Evolutionary conservation across 1,140 invertebrate genomes (phyloP).

Genomic region (Drosophila pseudoobscura): DNA sequence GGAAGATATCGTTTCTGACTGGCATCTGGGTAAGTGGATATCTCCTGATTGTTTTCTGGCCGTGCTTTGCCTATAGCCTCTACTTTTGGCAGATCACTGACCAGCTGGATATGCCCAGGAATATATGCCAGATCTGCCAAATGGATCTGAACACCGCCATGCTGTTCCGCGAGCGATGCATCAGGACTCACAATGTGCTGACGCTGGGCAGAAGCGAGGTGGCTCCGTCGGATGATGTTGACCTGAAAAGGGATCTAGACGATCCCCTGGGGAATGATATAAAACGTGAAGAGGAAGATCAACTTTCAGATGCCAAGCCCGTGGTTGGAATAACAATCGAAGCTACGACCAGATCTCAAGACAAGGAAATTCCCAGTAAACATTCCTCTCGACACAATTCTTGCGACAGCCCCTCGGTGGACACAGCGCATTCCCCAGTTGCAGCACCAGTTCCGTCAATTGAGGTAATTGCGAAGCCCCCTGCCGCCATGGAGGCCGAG

Average conservation of each 20-base stretch:
- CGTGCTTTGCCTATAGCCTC: neutral
- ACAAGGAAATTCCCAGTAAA: too few relatives aligned
- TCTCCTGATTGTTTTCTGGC: neutral
- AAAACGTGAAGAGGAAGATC: neutral
- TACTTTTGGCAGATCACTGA: conserved; percentile 20
- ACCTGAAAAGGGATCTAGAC: neutral
- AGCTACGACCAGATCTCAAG: too few relatives aligned
- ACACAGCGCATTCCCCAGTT: too few relatives aligned
- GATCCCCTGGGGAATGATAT: neutral
- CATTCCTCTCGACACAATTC: too few relatives aligned
- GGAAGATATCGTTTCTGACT: conserved; percentile 34
- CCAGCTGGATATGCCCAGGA: conserved; percentile 10
- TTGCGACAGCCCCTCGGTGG: too few relatives aligned
- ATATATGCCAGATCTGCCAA: conserved; percentile 33
- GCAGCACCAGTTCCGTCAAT: too few relatives aligned
- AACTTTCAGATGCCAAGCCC: neutral
- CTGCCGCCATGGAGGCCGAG: neutral
- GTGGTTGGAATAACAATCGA: neutral
- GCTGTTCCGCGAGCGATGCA: conserved; percentile 36
- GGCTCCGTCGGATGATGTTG: neutral
- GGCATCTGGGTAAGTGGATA: conserved; percentile 33
- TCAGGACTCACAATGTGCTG: conserved; percentile 17
- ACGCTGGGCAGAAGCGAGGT: neutral
- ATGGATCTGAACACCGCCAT: conserved; percentile 33
- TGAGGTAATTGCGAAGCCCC: too few relatives aligned